Base-by-base conservation (phyloP, 2,888 invertebrate genomes). In the Eucera pruinosa region DNA sequence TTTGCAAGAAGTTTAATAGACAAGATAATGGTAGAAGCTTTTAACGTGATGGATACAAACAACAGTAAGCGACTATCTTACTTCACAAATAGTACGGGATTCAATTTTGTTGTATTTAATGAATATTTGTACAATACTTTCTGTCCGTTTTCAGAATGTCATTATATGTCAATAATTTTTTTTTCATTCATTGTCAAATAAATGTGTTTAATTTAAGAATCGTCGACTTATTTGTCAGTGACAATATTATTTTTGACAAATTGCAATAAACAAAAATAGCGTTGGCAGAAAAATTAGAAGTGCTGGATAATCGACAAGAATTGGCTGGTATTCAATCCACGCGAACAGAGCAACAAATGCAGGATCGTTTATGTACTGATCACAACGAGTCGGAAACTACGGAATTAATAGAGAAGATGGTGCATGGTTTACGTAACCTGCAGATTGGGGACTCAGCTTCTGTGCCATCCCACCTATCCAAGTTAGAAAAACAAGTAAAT, bases 381-480 rank as follows among this genome's bases (percentile, higher is more conserved):
- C 52, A 43, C 4, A 65, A 48, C 65, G 77, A 80, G 39, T 18
- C 55, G 5, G 73, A 77, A 54, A 72, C 78, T 4, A 77, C 64
- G 20, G 85, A 82, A 54, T 52, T 76, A 30, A 82, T 86, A 20
- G 79, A 76, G 7, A 83, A 80, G 45, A 84, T 87, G 47, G 78
- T 86, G 2, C 72, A 68, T 18, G 85, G 79, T 54, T 79, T 89
- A 33, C 82, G 73, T 30, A 84, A 86, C 43, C 62, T 89, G 18
- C 87, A 86, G 43, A 89, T 90, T 33, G 89, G 90, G 4, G 90
- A 90, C 61, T 82, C 82, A 0, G 52, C 64, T n/a, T 72, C 78
- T 25, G 61, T 80, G 5, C 70, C 82, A 0, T 57, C 61, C 1
- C 23, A 68, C 15, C 41, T 81, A 25, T 70, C 83, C 0, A 39